Conservation (phyloP, 2,113 vertebrate species). For the Tiliqua scincoides region DNA sequence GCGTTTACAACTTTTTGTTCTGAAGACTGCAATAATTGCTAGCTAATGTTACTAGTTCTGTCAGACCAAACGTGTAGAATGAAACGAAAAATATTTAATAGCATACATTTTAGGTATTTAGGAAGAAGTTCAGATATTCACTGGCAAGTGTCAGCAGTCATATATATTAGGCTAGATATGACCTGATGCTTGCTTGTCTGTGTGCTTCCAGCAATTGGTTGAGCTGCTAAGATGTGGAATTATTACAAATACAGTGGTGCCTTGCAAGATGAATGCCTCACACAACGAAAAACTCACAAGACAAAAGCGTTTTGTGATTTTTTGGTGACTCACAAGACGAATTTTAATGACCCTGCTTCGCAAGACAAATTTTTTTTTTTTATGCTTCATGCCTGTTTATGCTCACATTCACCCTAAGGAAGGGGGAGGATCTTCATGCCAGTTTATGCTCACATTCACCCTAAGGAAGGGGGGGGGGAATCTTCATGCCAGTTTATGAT, state of each 20-base stretch:
- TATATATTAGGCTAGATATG: background rate
- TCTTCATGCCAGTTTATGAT: too few species aligned
- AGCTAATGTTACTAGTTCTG: background rate
- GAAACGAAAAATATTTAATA: constrained; percentile 27
- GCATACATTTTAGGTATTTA: constrained; percentile 20
- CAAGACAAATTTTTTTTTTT: too few species aligned
- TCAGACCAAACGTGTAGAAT: constrained; percentile 19
- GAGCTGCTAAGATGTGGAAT: background rate
- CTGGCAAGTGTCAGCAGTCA: background rate
- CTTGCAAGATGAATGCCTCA: too few species aligned
- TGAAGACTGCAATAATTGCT: constrained; percentile 32
- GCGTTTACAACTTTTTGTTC: constrained; percentile 46
- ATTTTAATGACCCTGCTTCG: too few species aligned
- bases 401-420: too few species aligned
- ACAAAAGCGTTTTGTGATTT: too few species aligned
- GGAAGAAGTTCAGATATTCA: background rate
- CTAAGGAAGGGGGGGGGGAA: too few species aligned
- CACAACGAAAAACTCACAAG: too few species aligned
- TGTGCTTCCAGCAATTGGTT: background rate
- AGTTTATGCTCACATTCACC: too few species aligned
- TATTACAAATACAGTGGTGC: background rate
- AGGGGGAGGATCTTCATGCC: too few species aligned
- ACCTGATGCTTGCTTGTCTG: background rate
- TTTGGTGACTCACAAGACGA: too few species aligned
- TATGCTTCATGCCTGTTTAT: too few species aligned